phyloP scores from a whole-genome alignment of 2,888 invertebrate species.

The Napeogenes inachia region DNA sequence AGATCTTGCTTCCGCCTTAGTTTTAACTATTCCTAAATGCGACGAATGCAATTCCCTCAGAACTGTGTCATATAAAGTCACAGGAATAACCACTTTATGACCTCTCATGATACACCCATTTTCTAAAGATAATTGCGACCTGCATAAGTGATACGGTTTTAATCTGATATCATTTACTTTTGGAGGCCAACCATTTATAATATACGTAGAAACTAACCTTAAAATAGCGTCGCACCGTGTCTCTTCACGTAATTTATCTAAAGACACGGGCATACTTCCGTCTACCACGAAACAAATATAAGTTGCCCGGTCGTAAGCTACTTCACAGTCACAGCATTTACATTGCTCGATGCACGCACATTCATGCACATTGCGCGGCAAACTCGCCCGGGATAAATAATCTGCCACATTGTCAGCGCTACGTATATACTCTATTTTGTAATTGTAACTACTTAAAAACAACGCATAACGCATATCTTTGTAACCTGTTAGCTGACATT shows the following conservation, averaged over 20 bases:
- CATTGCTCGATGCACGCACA: too few relatives aligned
- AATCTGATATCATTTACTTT: slow-evolving; percentile 17
- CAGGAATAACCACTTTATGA: slow-evolving; percentile 23
- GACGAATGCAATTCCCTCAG: slow-evolving; percentile 15
- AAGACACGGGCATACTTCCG: slow-evolving; percentile 18
- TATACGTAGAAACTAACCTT: slow-evolving; percentile 16
- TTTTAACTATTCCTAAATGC: slow-evolving; percentile 36
- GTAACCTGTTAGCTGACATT: slow-evolving; percentile 33
- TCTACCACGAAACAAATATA: slow-evolving; percentile 24
- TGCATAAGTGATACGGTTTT: slow-evolving; percentile 23
- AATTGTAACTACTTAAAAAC: slow-evolving; percentile 36
- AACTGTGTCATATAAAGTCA: slow-evolving; percentile 12
- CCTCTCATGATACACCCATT: slow-evolving; percentile 31
- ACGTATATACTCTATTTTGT: slow-evolving; percentile 34
- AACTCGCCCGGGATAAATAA: slow-evolving; percentile 27
- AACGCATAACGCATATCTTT: slow-evolving; percentile 37
- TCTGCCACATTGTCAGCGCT: slow-evolving; percentile 33
- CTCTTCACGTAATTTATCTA: slow-evolving; percentile 16
- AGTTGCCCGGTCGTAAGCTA: slow-evolving; percentile 13
- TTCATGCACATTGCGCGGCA: slow-evolving; percentile 1
- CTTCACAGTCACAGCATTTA: not conserved
- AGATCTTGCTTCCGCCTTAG: slow-evolving; percentile 34
- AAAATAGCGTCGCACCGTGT: slow-evolving; percentile 22
- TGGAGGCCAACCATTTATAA: slow-evolving; percentile 24
- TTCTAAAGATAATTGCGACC: slow-evolving; percentile 30